Conservation (phyloP, 30 jellyfish, hydroid and myxozoan genomes). For the Turritopsis dohrnii region DNA sequence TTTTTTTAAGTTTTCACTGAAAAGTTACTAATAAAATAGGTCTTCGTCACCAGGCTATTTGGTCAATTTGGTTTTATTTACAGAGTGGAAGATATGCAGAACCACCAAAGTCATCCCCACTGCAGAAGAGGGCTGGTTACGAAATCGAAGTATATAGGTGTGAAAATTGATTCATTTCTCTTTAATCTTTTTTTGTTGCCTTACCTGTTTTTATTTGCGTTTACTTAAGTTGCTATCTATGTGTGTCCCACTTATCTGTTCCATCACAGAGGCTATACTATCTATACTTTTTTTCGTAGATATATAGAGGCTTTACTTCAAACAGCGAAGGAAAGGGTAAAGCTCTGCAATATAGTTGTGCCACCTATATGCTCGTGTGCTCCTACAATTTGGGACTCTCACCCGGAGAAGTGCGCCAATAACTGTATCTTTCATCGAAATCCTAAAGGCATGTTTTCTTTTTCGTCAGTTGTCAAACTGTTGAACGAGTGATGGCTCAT, state of each 20-base stretch:
- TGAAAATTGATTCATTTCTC: background rate
- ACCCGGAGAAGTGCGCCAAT: slow-evolving; percentile 70
- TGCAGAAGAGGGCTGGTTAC: background rate
- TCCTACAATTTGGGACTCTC: slow-evolving; percentile 55
- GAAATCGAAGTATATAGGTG: background rate
- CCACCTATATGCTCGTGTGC: slow-evolving; percentile 86
- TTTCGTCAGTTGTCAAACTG: background rate
- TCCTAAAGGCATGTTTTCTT: slow-evolving; percentile 53
- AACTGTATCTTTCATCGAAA: slow-evolving; percentile 27
- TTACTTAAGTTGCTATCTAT: no score
- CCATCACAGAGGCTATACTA: no score
- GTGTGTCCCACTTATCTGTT: no score
- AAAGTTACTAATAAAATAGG: no score
- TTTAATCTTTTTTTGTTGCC: no score
- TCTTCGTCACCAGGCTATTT: no score
- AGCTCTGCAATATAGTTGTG: slow-evolving; percentile 9
- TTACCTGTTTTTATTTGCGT: no score
- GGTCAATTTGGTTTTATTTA: no score
- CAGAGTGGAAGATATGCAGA: background rate
- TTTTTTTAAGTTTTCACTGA: no score
- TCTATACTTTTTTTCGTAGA: no score
- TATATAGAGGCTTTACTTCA: slow-evolving; percentile 62
- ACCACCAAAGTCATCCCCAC: background rate
- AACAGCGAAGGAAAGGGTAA: slow-evolving; percentile 34
- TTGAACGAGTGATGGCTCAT: no score